Conservation (phyloP, 1,140 invertebrate genomes). For the Ostrea denselamellosa region DNA sequence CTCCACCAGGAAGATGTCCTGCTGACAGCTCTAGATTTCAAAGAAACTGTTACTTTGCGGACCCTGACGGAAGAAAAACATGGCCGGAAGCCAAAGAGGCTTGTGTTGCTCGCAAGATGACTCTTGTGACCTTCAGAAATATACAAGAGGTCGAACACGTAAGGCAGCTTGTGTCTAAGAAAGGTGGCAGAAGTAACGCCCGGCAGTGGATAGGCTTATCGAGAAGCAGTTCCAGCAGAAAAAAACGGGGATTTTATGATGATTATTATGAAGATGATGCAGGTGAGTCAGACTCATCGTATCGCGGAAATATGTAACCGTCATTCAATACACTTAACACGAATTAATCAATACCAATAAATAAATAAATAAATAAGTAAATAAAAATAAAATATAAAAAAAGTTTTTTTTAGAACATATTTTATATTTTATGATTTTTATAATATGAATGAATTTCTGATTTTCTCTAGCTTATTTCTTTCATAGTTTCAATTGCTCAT, state of each 20-base stretch:
- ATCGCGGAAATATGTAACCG: neutral
- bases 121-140: neutral
- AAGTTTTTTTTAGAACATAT: too few relatives aligned
- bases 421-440: too few relatives aligned
- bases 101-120: neutral
- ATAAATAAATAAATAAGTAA: too few relatives aligned
- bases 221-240: neutral
- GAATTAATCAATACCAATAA: too few relatives aligned
- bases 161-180: neutral
- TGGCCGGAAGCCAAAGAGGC: neutral
- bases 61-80: conserved; percentile 4
- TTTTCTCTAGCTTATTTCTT: too few relatives aligned
- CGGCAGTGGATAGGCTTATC: neutral
- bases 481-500: too few relatives aligned
- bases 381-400: too few relatives aligned
- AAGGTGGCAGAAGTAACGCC: neutral
- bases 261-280: neutral
- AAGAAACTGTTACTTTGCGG: neutral
- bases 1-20: neutral
- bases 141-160: neutral
- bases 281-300: neutral
- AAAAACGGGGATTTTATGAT: neutral
- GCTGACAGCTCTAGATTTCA: conserved; percentile 4
- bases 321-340: too few relatives aligned
- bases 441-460: too few relatives aligned